Conservation (phyloP, 1,140 invertebrate species). For the Anastatus disparis region DNA sequence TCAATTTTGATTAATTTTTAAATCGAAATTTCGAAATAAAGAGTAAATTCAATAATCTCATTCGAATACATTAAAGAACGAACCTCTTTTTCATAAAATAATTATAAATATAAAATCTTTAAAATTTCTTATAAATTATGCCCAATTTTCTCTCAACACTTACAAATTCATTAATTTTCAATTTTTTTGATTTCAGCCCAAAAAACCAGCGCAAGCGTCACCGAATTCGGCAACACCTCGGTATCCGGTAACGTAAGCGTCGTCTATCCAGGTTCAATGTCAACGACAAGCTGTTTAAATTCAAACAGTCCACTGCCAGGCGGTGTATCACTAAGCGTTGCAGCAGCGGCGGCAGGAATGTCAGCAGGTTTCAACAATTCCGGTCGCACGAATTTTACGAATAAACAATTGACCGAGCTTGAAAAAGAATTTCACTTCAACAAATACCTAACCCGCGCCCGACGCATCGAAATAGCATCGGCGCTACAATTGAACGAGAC, state of each 20-base stretch:
- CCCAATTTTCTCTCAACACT: too few species aligned
- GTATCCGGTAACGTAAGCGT: slow-evolving; percentile 51
- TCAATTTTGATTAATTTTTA: too few species aligned
- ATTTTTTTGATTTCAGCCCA: slow-evolving; percentile 70
- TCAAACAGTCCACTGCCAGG: slow-evolving; percentile 30
- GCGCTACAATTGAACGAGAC: slow-evolving; percentile 97
- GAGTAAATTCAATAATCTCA: too few species aligned
- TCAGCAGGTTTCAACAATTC: slow-evolving; percentile 77
- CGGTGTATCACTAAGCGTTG: slow-evolving; percentile 32
- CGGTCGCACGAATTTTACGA: slow-evolving; percentile 97
- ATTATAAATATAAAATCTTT: too few species aligned
- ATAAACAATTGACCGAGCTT: slow-evolving; percentile 97
- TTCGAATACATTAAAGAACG: too few species aligned
- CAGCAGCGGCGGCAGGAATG: slow-evolving; percentile 39
- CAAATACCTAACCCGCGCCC: slow-evolving; percentile 95
- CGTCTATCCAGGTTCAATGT: slow-evolving; percentile 42
- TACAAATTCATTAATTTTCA: too few species aligned
- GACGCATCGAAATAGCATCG: slow-evolving; percentile 97
- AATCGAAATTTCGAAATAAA: too few species aligned
- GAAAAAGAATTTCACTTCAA: slow-evolving; percentile 99
- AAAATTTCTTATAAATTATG: too few species aligned
- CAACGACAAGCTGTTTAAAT: slow-evolving; percentile 36
- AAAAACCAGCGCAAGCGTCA: slow-evolving; percentile 72
- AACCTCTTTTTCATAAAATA: too few species aligned
- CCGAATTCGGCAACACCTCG: slow-evolving; percentile 45